phyloP scores from a whole-genome alignment of 2,888 invertebrate species.

The Trichopoda pennipes region DNA sequence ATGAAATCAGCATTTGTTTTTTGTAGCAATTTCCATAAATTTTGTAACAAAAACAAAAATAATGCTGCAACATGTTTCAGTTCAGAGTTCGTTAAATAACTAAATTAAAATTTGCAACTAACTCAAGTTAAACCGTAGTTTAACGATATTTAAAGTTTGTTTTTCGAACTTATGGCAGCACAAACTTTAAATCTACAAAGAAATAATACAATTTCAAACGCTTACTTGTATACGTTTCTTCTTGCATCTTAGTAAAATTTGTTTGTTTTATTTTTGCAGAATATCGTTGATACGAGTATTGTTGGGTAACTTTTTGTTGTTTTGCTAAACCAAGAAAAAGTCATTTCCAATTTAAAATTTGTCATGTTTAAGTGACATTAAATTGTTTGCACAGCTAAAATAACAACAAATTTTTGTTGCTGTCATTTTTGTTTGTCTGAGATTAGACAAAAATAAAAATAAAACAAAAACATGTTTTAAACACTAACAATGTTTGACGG shows the following conservation, averaged over 20 bases:
- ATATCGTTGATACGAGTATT: slow-evolving; percentile 19
- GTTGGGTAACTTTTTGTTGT: slow-evolving; percentile 25
- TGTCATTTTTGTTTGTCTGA: slow-evolving; percentile 19
- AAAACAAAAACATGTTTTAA: slow-evolving; percentile 2
- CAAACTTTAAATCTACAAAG: background rate
- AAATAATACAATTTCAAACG: background rate
- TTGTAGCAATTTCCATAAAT: slow-evolving; percentile 26
- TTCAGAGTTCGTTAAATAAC: slow-evolving; percentile 20
- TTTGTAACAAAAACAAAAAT: background rate
- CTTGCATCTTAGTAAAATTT: background rate
- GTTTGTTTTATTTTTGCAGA: slow-evolving; percentile 6
- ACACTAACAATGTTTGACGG: slow-evolving; percentile 39
- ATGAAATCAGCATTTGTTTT: slow-evolving; percentile 46
- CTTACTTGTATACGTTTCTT: background rate
- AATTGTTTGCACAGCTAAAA: slow-evolving; percentile 64
- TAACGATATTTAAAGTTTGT: background rate
- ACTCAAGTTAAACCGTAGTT: slow-evolving; percentile 1
- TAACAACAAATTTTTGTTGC: slow-evolving; percentile 52
- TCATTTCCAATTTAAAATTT: slow-evolving; percentile 65
- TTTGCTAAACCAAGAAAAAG: slow-evolving; percentile 37
- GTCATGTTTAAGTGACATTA: slow-evolving; percentile 67
- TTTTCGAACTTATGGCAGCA: background rate
- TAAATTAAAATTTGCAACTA: background rate
- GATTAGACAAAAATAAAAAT: slow-evolving; percentile 36
- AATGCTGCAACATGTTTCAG: slow-evolving; percentile 7